Evolutionary conservation across 30 jellyfish, hydroid and myxozoan species (phyloP).

Genomic region (Phacellophora camtschatica): DNA sequence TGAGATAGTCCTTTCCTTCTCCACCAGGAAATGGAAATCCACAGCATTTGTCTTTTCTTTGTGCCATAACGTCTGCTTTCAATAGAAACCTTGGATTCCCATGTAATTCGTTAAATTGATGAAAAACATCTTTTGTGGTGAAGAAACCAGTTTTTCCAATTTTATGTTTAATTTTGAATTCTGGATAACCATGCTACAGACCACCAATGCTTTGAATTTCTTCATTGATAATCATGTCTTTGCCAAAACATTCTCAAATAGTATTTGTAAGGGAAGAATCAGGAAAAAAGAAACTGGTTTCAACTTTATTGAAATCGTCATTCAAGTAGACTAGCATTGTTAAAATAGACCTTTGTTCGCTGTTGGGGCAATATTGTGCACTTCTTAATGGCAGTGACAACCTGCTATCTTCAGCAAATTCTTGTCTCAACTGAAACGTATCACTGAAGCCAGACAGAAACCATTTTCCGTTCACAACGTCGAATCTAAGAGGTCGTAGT

Average conservation of each 20-base stretch:
- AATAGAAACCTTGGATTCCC: slow-evolving; percentile 1
- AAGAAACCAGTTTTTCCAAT: slow-evolving; percentile 35
- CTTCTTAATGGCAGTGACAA: slow-evolving; percentile 33
- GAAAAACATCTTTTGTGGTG: background rate
- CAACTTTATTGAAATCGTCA: slow-evolving; percentile 56
- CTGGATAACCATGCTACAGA: slow-evolving; percentile 27
- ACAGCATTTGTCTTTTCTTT: slow-evolving; percentile 18
- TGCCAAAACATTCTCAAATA: background rate
- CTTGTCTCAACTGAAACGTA: slow-evolving; percentile 1
- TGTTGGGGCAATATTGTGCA: slow-evolving; percentile 65
- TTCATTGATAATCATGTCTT: slow-evolving; percentile 39
- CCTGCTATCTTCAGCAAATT: background rate
- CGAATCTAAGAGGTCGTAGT: slow-evolving; percentile 47
- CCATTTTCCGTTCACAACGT: slow-evolving; percentile 50
- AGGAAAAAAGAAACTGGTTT: slow-evolving; percentile 37
- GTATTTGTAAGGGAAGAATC: background rate
- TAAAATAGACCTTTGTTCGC: slow-evolving; percentile 43
- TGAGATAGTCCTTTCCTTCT: slow-evolving; percentile 49
- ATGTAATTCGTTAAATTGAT: too few relatives aligned
- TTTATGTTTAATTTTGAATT: slow-evolving; percentile 1
- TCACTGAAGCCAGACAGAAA: slow-evolving; percentile 11
- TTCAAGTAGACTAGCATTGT: slow-evolving; percentile 42
- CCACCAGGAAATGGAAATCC: slow-evolving; percentile 51
- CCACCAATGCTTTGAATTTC: slow-evolving; percentile 53
- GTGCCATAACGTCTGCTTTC: slow-evolving; percentile 45